phyloP scores from a whole-genome alignment of 2,797 vertebrate genomes.

The Vireo griseus region DNA sequence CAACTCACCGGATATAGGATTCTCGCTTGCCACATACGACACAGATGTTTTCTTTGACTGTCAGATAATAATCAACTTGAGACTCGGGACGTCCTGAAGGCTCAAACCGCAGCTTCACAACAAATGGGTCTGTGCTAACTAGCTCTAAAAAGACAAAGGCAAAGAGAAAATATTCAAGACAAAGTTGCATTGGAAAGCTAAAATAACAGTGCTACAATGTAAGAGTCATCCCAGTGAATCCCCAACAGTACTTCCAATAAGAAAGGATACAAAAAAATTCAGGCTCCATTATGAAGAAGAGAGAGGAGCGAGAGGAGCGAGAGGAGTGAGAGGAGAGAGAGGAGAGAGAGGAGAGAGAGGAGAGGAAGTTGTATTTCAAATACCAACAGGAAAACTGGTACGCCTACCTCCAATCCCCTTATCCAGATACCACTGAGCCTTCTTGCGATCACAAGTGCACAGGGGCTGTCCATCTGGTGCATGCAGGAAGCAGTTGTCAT shows the following conservation, averaged over 20 bases:
- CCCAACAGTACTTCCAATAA: not conserved
- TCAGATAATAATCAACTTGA: constrained; percentile 93
- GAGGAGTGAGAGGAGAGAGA: too few species aligned
- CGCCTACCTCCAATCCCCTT: constrained; percentile 93
- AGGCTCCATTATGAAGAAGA: constrained; percentile 47
- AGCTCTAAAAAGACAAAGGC: constrained; percentile 78
- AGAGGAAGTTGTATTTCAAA: not conserved
- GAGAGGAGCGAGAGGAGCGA: too few species aligned
- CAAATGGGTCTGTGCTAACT: constrained; percentile 89
- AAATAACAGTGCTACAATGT: not conserved
- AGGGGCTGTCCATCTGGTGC: constrained; percentile 95
- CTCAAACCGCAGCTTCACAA: constrained; percentile 91
- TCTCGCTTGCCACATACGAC: constrained; percentile 94
- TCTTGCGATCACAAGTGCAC: constrained; percentile 97
- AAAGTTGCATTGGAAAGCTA: not conserved
- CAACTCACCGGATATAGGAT: constrained; percentile 91
- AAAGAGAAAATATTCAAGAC: not conserved
- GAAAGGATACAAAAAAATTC: not conserved
- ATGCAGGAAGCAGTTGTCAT: constrained; percentile 97
- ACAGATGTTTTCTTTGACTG: constrained; percentile 95
- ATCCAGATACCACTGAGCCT: constrained; percentile 97
- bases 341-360: too few species aligned
- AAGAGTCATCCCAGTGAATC: not conserved
- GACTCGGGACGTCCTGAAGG: constrained; percentile 95
- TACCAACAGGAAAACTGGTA: not conserved